These are phyloP conservation scores for Gastrophryne carolinensis DNA, from an alignment of 2,797 vertebrate species.

Conservation along the genomic window DNA sequence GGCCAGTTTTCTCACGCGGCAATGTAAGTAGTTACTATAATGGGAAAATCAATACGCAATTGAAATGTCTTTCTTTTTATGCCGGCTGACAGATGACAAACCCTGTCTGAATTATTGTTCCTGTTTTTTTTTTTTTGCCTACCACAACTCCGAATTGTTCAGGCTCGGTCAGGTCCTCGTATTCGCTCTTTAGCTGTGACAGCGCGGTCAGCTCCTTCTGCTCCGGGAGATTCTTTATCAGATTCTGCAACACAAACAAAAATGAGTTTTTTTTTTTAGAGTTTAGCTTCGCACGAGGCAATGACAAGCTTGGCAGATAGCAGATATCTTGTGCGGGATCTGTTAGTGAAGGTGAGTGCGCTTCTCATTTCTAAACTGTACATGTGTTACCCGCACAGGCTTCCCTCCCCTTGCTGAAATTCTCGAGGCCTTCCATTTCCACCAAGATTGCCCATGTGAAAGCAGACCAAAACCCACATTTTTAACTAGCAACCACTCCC, in stretches of 20 bases:
- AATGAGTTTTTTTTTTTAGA: not conserved
- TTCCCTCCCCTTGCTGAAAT: too few relatives aligned
- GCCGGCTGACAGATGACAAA: constrained; percentile 10
- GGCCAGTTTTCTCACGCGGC: constrained; percentile 20
- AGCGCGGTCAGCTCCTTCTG: constrained; percentile 89
- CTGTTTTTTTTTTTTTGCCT: constrained; percentile 64
- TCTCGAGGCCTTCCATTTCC: too few relatives aligned
- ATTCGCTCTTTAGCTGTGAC: constrained; percentile 88
- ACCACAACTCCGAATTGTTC: constrained; percentile 98
- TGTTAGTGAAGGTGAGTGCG: too few relatives aligned
- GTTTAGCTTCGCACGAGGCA: not conserved
- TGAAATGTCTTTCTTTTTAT: constrained; percentile 44
- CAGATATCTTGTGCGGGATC: too few relatives aligned
- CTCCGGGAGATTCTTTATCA: constrained; percentile 95
- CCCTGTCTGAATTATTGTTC: not conserved
- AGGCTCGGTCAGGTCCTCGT: constrained; percentile 90
- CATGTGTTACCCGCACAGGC: too few relatives aligned
- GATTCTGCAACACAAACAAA: constrained; percentile 75
- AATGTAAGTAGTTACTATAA: constrained; percentile 39
- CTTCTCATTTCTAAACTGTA: too few relatives aligned
- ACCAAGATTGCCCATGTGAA: too few relatives aligned
- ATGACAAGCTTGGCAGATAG: not conserved
- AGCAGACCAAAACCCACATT: too few relatives aligned
- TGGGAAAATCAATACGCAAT: constrained; percentile 41
- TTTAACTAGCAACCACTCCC: too few relatives aligned